A percentile compares a stretch with the other conserved stretches of the same genome.
phyloP scores from a whole-genome alignment of 2,888 invertebrate species.

The Sminthurinus aureus region DNA sequence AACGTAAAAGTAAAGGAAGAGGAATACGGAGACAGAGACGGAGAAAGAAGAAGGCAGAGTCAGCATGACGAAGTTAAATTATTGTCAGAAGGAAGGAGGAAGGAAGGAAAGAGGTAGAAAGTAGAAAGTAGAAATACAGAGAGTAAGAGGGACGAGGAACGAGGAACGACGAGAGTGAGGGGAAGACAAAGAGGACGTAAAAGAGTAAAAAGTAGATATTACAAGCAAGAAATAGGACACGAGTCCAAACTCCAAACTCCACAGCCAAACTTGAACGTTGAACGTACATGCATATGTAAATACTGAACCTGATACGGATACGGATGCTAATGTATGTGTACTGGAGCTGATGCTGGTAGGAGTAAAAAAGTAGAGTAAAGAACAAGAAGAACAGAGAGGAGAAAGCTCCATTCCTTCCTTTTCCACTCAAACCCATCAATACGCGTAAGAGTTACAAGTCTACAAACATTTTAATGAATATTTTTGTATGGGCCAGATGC shows the following conservation, averaged over 20 bases:
- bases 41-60: not conserved
- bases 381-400: not conserved
- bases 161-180: too few relatives aligned
- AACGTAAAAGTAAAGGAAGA: not conserved
- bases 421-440: constrained; percentile 19
- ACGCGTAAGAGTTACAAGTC: constrained; percentile 21
- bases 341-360: too few relatives aligned
- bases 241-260: too few relatives aligned
- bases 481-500: constrained; percentile 31
- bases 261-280: too few relatives aligned
- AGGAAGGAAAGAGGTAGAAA: not conserved
- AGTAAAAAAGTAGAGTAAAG: not conserved
- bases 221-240: too few relatives aligned
- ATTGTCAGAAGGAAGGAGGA: constrained; percentile 1
- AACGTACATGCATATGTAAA: too few relatives aligned
- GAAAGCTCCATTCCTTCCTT: not conserved
- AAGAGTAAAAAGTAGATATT: not conserved
- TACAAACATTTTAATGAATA: constrained; percentile 30
- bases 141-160: too few relatives aligned
- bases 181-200: not conserved
- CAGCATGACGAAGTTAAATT: constrained; percentile 8
- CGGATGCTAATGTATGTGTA: too few relatives aligned
- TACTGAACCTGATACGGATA: too few relatives aligned
- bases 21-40: not conserved
- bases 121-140: not conserved